Evolutionary conservation across 1,140 invertebrate species (phyloP), one percentile per base, ranked within the genome.

Genomic region (Panagrolaimus sp.): DNA sequence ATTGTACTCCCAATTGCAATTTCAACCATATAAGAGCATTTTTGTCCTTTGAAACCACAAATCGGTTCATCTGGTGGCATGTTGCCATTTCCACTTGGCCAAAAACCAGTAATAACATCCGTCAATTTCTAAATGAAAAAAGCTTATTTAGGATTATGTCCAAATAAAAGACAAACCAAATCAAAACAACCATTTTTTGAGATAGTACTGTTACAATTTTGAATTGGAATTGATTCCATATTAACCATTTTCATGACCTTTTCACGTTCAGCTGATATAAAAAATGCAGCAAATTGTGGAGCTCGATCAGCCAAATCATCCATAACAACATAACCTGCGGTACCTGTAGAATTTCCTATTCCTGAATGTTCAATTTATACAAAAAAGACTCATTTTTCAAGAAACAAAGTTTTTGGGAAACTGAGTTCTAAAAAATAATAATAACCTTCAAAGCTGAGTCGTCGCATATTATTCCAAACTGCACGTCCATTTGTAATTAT

Each of bases 171-270:
- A 10, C n/a, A n/a, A 28, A 81, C 78, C 69, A 82, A 70, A 46
- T 82, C 75, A 48, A 73, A 83, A 63, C 80, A 82, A 38, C 80
- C 80, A 47, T 67, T 82, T 58, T 64, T 65, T 63, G 80, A 82
- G 21, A 68, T 73, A 26, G 76, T 58, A 43, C 81, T 79, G 62
- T 82, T 80, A 46, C 80, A 82, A 24, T 78, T 80, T 26, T 67
- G 10, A 28, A 82, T 65, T 21, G 73, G 52, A 15, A 70, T 65
- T 38, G 76, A 67, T 32, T 72, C 73, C 77, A 82, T 83, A 17
- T 72, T 67, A 0, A 82, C 79, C 69, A 82, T 80, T 71, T 82
- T 82, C 64, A 82, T 71, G 8, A 82, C 74, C 47, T 83, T 78
- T 43, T 83, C 79, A n/a, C 78, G 70, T 63, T 79, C 79, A n/a